Percentiles rank a stretch among this genome's conserved stretches.
Evolutionary conservation across 2,113 vertebrate genomes (phyloP).

Genomic region (Helogale parvula): DNA sequence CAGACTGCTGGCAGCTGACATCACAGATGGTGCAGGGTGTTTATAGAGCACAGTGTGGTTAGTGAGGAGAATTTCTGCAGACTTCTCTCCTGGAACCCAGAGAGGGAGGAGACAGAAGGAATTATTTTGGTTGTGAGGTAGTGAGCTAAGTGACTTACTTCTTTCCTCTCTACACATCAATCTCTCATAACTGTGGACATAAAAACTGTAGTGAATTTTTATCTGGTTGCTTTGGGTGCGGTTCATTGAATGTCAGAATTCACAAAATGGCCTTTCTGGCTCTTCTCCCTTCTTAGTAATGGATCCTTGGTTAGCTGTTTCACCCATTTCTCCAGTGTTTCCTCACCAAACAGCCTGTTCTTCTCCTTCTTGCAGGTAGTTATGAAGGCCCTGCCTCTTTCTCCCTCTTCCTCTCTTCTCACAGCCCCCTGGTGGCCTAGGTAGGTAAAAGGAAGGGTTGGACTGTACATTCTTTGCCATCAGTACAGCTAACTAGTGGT

Average conservation of each 20-base stretch:
- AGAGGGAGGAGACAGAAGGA: constrained; percentile 32
- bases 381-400: background rate
- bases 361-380: background rate
- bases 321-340: background rate
- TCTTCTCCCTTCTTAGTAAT: constrained; percentile 11
- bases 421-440: background rate
- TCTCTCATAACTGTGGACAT: constrained; percentile 10
- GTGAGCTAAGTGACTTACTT: constrained; percentile 31
- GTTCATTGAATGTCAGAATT: constrained; percentile 43
- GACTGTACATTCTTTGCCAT: background rate
- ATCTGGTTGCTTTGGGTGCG: background rate
- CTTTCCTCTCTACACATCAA: background rate
- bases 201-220: constrained; percentile 46
- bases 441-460: background rate
- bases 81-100: constrained; percentile 25
- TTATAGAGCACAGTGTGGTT: constrained; percentile 5
- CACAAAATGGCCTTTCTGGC: constrained; percentile 16
- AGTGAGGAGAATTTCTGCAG: background rate
- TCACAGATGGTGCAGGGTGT: constrained; percentile 58
- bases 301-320: background rate
- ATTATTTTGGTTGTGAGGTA: constrained; percentile 28
- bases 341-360: background rate
- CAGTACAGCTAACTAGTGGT: background rate
- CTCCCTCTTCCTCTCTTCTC: background rate
- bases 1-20: constrained; percentile 59